Conservation (phyloP, 92 coral and sea anemone genomes). For the Galaxea fascicularis region DNA sequence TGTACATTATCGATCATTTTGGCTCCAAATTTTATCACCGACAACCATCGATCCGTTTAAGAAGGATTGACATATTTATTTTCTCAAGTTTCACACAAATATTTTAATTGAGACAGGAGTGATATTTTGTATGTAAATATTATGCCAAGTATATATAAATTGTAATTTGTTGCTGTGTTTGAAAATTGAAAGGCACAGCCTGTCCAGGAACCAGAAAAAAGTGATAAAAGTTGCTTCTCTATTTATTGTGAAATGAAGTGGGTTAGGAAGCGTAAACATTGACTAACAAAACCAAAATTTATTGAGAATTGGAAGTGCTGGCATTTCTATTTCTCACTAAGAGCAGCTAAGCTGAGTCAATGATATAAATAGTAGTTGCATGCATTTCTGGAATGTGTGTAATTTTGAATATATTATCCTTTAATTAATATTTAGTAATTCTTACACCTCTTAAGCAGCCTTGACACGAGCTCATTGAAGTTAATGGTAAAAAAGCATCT, state of each 20-base stretch:
- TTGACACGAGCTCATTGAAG: background rate
- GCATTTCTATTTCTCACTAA: conserved; percentile 16
- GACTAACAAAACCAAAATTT: background rate
- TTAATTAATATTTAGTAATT: background rate
- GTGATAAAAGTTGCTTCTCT: background rate
- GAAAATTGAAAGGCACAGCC: background rate
- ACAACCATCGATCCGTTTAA: background rate
- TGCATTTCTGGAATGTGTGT: too few species aligned
- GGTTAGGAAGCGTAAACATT: background rate
- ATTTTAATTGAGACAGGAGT: conserved; percentile 10
- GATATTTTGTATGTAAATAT: conserved; percentile 32
- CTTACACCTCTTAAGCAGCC: background rate
- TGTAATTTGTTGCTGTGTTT: conserved; percentile 18
- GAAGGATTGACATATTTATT: conserved; percentile 29
- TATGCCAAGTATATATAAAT: background rate
- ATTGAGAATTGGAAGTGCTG: conserved; percentile 35
- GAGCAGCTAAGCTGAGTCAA: background rate
- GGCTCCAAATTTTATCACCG: too few species aligned
- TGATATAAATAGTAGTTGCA: background rate
- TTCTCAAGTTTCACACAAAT: conserved; percentile 20
- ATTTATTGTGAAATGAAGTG: background rate
- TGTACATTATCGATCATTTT: background rate
- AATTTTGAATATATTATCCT: too few species aligned
- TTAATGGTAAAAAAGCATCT: too few species aligned
- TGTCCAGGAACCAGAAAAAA: background rate